Evolutionary conservation across 2,113 vertebrate species (phyloP).

Genomic region (Crotalus helleri): DNA sequence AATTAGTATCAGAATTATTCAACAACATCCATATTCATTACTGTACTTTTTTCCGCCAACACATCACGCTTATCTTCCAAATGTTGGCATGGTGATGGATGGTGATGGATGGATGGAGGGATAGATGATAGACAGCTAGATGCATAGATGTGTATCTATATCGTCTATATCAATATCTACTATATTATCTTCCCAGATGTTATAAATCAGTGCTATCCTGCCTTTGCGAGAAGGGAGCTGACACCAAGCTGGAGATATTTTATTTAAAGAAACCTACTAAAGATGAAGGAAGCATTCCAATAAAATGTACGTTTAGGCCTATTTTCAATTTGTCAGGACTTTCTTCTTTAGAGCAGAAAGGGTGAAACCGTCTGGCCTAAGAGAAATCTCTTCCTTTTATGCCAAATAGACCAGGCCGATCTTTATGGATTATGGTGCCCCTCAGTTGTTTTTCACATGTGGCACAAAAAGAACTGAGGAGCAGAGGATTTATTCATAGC

Average conservation of each 20-base stretch:
- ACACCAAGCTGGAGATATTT: neutral
- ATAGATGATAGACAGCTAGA: neutral
- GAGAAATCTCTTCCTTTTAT: rapidly evolving
- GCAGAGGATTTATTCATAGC: constrained; percentile 21
- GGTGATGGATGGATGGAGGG: neutral
- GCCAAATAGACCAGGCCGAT: neutral
- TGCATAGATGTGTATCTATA: neutral
- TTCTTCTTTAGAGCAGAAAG: neutral
- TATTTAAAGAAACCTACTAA: neutral
- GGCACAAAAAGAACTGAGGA: constrained; percentile 20
- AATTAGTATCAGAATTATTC: neutral
- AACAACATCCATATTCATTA: neutral
- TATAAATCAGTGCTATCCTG: neutral
- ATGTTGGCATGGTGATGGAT: neutral
- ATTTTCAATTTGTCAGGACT: neutral
- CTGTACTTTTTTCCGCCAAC: no score
- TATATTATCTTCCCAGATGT: neutral
- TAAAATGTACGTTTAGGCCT: neutral
- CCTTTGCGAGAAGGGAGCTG: neutral
- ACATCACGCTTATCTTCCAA: neutral
- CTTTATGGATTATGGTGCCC: neutral
- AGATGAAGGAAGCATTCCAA: neutral
- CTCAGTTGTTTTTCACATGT: neutral
- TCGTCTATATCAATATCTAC: neutral
- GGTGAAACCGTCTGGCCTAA: no score